Evolutionary conservation across 2,888 invertebrate genomes (phyloP), one percentile per base, ranked within the genome.

Genomic region (Aporophyla lueneburgensis): DNA sequence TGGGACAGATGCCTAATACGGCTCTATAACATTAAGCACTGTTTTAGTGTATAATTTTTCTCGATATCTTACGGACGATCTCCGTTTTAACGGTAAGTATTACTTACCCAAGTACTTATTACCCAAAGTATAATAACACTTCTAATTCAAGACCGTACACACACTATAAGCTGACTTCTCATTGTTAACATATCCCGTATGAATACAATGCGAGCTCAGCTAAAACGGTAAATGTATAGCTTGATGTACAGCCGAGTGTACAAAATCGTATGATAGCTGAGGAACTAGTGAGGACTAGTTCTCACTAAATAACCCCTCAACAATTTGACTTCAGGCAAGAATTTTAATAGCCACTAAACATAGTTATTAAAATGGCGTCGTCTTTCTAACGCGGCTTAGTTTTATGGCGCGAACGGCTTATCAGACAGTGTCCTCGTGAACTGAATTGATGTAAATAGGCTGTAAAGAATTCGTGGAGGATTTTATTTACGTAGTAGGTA

Each of bases 391-490:
- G 21, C 24, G 74, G 63, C 69, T 85, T 74, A 81, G 40, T 84
- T 86, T 86, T 81, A 81, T 75, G 76, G 33, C 66, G 67, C 71
- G 51, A 71, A 49, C n/a, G 10, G 69, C 82, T 84, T 81, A 75
- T 78, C 68, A 51, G 59, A 46, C 81, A 76, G 70, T 59, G 71
- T 71, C 63, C 56, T 78, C 46, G 43, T 71, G 58, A 56, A 71
- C 59, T 56, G 66, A 81, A 81, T 78, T 72, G 62, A 65, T 65
- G 63, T 75, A 72, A 85, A 74, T 74, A 63, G 59, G 56, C 21
- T 24, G 46, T 59, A 73, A 78, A 59, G 51, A 71, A 63, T 61
- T 40, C 21, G n/a, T 46, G 40, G 16, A 33, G 16, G 1, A 21
- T 16, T 66, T 63, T 49, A 66, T 59, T 62, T 51, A 59, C 14